These are phyloP conservation scores for Adelosebastes latens DNA, from an alignment of 2,797 vertebrate species.

Conservation along the genomic window DNA sequence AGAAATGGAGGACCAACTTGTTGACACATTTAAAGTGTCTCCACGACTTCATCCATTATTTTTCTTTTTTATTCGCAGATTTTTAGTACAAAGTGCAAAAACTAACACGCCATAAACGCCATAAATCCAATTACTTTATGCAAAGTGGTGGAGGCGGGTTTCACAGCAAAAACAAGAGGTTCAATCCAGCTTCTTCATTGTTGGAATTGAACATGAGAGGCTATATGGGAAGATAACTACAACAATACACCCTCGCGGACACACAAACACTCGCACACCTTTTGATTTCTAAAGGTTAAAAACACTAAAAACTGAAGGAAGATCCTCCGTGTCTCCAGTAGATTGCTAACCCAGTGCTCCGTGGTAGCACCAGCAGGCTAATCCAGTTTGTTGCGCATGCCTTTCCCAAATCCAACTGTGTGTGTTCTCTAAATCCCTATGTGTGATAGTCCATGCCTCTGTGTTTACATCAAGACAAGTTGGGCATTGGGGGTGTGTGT, in stretches of 20 bases:
- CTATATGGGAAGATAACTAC: background rate
- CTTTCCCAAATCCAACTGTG: conserved; percentile 8
- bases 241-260: background rate
- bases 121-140: conserved; percentile 52
- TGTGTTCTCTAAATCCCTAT: background rate
- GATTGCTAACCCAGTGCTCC: conserved; percentile 2
- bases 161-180: background rate
- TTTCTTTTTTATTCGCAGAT: no score
- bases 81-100: no score
- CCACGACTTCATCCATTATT: no score
- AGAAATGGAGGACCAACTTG: no score
- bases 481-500: background rate
- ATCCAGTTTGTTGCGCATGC: conserved; percentile 5
- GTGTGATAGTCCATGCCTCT: background rate
- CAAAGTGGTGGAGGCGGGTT: conserved; percentile 5
- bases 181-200: background rate
- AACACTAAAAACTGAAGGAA: background rate
- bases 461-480: background rate
- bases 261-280: background rate
- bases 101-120: conserved; percentile 3
- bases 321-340: background rate
- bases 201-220: background rate
- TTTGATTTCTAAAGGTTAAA: conserved; percentile 17
- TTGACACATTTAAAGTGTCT: no score
- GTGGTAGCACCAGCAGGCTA: conserved; percentile 23